Evolutionary conservation across 2,113 vertebrate species (phyloP).

Genomic region (Marmota monax): DNA sequence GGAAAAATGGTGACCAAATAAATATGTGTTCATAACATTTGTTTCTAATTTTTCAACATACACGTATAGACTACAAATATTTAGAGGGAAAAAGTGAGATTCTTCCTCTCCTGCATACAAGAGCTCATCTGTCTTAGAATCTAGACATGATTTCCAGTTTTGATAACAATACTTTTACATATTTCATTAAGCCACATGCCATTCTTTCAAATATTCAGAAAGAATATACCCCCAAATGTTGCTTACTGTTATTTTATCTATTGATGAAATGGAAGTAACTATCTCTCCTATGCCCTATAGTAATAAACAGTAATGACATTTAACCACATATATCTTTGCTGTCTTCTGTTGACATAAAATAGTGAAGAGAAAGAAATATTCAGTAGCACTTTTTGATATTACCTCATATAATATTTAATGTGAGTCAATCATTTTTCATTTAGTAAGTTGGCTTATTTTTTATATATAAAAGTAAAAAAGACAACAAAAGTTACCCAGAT

Average conservation of each 20-base stretch:
- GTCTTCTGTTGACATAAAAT: not conserved
- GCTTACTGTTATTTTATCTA: constrained; percentile 27
- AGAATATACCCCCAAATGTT: constrained; percentile 1
- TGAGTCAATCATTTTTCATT: constrained; percentile 8
- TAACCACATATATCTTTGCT: not conserved
- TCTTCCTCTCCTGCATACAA: not conserved
- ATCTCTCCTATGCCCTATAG: not conserved
- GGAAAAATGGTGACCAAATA: not conserved
- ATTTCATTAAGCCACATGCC: not conserved
- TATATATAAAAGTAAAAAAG: constrained; percentile 37
- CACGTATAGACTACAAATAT: not conserved
- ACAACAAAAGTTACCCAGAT: constrained; percentile 28
- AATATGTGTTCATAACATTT: not conserved
- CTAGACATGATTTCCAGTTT: constrained; percentile 42
- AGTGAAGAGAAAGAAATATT: not conserved
- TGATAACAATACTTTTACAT: not conserved
- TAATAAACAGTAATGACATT: not conserved
- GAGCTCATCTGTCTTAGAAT: not conserved
- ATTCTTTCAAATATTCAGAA: constrained; percentile 59
- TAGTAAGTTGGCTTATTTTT: constrained; percentile 51
- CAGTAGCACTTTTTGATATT: constrained; percentile 22
- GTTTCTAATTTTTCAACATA: not conserved
- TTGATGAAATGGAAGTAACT: not conserved
- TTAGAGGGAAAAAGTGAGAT: not conserved
- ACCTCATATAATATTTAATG: not conserved